A percentile compares a stretch with the other conserved stretches of the same genome.
Conservation (phyloP, 2,113 vertebrate species). For the Semicossyphus pulcher region DNA sequence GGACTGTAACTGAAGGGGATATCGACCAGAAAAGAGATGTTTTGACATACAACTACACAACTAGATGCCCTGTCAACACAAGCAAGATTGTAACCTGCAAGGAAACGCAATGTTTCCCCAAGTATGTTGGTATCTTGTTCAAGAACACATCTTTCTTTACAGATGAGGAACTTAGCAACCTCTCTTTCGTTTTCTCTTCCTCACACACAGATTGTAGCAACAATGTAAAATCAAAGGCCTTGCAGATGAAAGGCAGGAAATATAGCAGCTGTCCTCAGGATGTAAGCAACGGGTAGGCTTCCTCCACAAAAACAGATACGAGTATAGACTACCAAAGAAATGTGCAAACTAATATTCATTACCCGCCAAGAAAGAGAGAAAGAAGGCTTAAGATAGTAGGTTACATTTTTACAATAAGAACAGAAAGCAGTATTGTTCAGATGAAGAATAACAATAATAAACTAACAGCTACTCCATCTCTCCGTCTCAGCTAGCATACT, state of each 20-base stretch:
- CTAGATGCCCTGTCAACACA: neutral
- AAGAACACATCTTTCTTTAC: neutral
- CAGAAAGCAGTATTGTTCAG: neutral
- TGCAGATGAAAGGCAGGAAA: slow-evolving; percentile 80
- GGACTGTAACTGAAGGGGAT: neutral
- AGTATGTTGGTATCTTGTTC: neutral
- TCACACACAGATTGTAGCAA: slow-evolving; percentile 7
- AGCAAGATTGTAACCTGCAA: neutral
- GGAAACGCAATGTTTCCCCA: neutral
- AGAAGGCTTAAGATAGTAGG: neutral
- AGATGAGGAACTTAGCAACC: slow-evolving; percentile 26
- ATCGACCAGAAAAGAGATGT: neutral
- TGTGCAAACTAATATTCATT: neutral
- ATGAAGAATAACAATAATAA: neutral
- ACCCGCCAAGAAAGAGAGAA: neutral
- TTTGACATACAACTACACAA: neutral
- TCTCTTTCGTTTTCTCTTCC: slow-evolving; percentile 31
- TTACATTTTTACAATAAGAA: slow-evolving; percentile 8
- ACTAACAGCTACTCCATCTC: slow-evolving; percentile 5
- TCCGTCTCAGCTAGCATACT: neutral
- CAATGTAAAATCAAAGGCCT: slow-evolving; percentile 58
- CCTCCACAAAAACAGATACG: slow-evolving; percentile 33
- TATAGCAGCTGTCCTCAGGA: slow-evolving; percentile 44
- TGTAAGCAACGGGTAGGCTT: slow-evolving; percentile 40
- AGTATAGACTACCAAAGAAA: slow-evolving; percentile 15